Base-by-base conservation (phyloP, 2,113 vertebrate species). In the Eira barbara region DNA sequence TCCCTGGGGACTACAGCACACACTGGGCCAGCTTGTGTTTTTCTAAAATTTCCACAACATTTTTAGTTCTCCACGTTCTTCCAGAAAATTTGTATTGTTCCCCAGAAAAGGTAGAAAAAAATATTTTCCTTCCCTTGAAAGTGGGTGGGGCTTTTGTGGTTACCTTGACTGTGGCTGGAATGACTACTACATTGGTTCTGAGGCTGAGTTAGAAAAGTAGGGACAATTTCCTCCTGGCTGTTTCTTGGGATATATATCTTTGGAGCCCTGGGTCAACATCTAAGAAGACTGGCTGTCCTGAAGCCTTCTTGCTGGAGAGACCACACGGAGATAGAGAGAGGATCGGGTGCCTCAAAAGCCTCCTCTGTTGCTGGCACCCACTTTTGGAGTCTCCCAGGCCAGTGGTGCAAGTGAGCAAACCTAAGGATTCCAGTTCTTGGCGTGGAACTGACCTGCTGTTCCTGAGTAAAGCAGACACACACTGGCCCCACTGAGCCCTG, bases 381-480 rank as follows among this genome's bases (percentile, higher is more conserved):
- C 34, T 52, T 59, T 6, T 10, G 3, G 25, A n/a, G 21, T 49
- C 73, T 82, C 74, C 39, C 4, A 6, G 10, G 7, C 14, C 86
- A 21, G 39, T 14, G 21, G 20, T 39, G 14, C 5, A 52, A 36
- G 7, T 27, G 34, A 15, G 42, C 5, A 20, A 65, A 11, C 5
- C n/a, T 13, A 31, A 27, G 7, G 76, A 27, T 25, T 12, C 55
- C n/a, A 15, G 31, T n/a, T 25, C 14, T 4, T 7, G 59, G 17
- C 3, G 5, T 6, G 0, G 52, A 69, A 15, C 12, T 17, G 13
- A 0, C 12, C 6, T 6, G 31, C 17, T 55, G 23, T 52, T 2
- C 1, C 34, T 10, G 18, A 36, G 8, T 0, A 12, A 21, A n/a
- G 31, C 2, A 7, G 4, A 23, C 4, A 4, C 0, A 0, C 9